A percentile compares a stretch with the other conserved stretches of the same genome.
Evolutionary conservation across 1,140 invertebrate species (phyloP).

Genomic region (Manduca sexta): DNA sequence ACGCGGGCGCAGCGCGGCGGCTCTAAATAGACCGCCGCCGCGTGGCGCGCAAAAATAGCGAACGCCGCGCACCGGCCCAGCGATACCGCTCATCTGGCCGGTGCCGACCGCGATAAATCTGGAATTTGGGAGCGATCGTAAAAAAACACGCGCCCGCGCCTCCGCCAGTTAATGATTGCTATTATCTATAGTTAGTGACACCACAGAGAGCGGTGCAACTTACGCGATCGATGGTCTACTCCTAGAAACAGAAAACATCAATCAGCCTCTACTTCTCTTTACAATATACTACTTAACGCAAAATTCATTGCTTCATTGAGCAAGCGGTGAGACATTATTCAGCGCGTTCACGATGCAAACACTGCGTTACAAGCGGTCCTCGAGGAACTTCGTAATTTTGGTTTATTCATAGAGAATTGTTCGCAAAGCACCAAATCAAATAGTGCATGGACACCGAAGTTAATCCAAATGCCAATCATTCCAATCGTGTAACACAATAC

Average conservation of each 20-base stretch:
- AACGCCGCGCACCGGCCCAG: conserved; percentile 22
- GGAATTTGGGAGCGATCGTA: conserved; percentile 25
- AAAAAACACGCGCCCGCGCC: conserved; percentile 45
- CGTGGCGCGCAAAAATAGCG: conserved; percentile 51
- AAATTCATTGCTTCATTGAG: conserved; percentile 34
- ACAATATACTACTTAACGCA: conserved; percentile 39
- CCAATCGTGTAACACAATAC: conserved; percentile 31
- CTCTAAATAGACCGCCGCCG: conserved; percentile 50
- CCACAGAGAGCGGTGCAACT: conserved; percentile 72
- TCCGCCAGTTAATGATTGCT: conserved; percentile 49
- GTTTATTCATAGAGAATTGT: conserved; percentile 5
- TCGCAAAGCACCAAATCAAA: conserved; percentile 18
- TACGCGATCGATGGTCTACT: conserved; percentile 75
- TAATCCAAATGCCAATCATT: conserved; percentile 51
- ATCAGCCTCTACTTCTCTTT: conserved; percentile 62
- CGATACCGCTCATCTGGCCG: conserved; percentile 33
- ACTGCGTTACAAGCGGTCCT: conserved; percentile 38
- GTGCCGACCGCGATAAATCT: conserved; percentile 26
- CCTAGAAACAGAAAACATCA: conserved; percentile 74
- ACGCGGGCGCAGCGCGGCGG: conserved; percentile 52
- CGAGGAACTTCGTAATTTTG: conserved; percentile 27
- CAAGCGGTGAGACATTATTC: conserved; percentile 59
- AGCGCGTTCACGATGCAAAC: conserved; percentile 51
- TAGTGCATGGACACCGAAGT: conserved; percentile 26
- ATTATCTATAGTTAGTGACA: conserved; percentile 65